Evolutionary conservation across 2,797 vertebrate species (phyloP).

Genomic region (Selene dorsalis): DNA sequence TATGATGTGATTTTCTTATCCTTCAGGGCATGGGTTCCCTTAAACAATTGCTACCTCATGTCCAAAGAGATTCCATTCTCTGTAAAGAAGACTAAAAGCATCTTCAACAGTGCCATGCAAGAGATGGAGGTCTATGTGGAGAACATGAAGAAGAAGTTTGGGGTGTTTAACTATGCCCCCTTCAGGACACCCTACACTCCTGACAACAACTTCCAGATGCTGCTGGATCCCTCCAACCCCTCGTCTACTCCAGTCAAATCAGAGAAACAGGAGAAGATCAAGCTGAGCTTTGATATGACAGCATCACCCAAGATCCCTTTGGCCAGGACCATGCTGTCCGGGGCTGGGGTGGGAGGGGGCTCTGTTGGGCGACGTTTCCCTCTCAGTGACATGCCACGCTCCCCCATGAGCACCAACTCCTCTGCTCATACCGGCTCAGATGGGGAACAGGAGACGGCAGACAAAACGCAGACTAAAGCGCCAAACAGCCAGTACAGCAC

Average conservation of each 20-base stretch:
- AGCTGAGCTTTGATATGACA: constrained; percentile 97
- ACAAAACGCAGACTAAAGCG: constrained; percentile 88
- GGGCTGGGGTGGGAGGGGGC: constrained; percentile 62
- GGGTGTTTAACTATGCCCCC: constrained; percentile 97
- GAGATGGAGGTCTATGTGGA: constrained; percentile 99
- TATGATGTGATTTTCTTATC: constrained; percentile 46
- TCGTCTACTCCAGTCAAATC: constrained; percentile 89
- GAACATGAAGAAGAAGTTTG: constrained; percentile 96
- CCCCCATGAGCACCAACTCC: constrained; percentile 97
- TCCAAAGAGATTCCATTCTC: constrained; percentile 99
- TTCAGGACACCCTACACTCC: constrained; percentile 97
- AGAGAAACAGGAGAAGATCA: constrained; percentile 97
- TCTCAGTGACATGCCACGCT: constrained; percentile 91
- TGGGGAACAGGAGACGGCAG: constrained; percentile 90
- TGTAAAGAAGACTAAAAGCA: constrained; percentile 99
- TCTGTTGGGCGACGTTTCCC: constrained; percentile 84
- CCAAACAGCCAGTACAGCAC: constrained; percentile 89
- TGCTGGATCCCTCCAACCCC: constrained; percentile 93
- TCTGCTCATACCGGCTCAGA: constrained; percentile 96
- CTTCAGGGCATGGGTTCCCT: constrained; percentile 96
- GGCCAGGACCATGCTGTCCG: constrained; percentile 86
- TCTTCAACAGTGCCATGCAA: constrained; percentile 99
- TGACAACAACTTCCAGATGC: constrained; percentile 98
- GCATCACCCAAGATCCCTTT: constrained; percentile 94
- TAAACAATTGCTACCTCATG: constrained; percentile 99